Percentiles rank a stretch among this genome's conserved stretches.
These are phyloP conservation scores for Cheilosia grossa DNA, from an alignment of 2,888 invertebrate species.

Conservation along the genomic window DNA sequence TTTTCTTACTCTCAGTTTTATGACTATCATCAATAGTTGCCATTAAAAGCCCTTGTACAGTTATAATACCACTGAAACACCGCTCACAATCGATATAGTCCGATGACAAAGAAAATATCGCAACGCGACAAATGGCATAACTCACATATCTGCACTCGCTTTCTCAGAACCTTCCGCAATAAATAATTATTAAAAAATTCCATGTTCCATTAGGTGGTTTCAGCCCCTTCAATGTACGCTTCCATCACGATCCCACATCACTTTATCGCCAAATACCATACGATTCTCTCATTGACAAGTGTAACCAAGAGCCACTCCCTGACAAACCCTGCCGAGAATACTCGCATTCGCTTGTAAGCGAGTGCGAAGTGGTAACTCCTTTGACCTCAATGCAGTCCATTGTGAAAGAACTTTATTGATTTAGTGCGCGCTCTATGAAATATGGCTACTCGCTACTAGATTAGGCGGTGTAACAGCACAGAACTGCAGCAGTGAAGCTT, in stretches of 20 bases:
- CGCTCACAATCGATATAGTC: slow-evolving; percentile 41
- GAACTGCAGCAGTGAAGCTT: slow-evolving; percentile 43
- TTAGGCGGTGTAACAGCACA: slow-evolving; percentile 22
- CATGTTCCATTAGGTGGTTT: slow-evolving; percentile 39
- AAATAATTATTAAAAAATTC: slow-evolving; percentile 54
- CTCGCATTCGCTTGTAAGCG: not conserved
- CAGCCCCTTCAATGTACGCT: slow-evolving; percentile 12
- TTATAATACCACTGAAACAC: not conserved
- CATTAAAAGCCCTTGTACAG: not conserved
- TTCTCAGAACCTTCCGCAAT: slow-evolving; percentile 53
- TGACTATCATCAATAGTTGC: not conserved
- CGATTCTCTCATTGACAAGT: slow-evolving; percentile 23
- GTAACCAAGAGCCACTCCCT: slow-evolving; percentile 49
- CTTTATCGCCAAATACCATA: slow-evolving; percentile 10
- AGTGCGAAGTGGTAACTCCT: slow-evolving; percentile 48
- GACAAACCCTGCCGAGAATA: slow-evolving; percentile 22
- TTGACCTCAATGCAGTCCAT: slow-evolving; percentile 59
- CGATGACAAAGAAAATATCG: slow-evolving; percentile 18
- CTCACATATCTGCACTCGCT: slow-evolving; percentile 3
- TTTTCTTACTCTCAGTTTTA: too few relatives aligned
- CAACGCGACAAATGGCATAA: not conserved
- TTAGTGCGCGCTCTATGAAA: slow-evolving; percentile 60
- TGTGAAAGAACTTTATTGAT: slow-evolving; percentile 56
- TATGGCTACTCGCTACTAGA: slow-evolving; percentile 42
- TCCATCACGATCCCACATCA: slow-evolving; percentile 5